Percentiles rank a stretch among this genome's conserved stretches.
These are phyloP conservation scores for Propithecus coquereli DNA, from an alignment of 2,113 vertebrate species.

Conservation along the genomic window DNA sequence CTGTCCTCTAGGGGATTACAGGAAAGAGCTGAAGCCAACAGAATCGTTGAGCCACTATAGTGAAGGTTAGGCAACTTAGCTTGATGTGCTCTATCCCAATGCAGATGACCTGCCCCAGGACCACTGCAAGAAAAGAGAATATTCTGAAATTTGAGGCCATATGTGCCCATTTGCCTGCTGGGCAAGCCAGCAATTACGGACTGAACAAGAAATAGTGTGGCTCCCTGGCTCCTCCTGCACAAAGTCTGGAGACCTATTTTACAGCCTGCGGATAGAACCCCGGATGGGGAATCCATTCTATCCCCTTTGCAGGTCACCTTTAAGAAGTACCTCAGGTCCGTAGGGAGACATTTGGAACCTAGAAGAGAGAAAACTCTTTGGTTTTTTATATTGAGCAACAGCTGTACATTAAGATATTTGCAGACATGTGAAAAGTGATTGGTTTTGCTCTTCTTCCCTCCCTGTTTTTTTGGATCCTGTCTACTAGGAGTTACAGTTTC, in stretches of 20 bases:
- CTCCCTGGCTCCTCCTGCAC: neutral
- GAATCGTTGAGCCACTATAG: neutral
- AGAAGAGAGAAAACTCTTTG: neutral
- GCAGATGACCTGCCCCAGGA: neutral
- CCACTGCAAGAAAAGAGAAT: neutral
- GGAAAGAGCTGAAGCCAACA: neutral
- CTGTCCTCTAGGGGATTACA: neutral
- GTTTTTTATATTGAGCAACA: slow-evolving; percentile 27
- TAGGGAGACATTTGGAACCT: neutral
- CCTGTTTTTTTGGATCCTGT: slow-evolving; percentile 7
- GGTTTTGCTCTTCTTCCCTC: neutral
- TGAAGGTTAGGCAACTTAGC: neutral
- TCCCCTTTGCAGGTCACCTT: neutral
- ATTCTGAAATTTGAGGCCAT: neutral
- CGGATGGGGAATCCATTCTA: neutral
- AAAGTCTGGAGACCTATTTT: neutral
- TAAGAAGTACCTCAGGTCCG: neutral
- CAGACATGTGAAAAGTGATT: slow-evolving; percentile 15
- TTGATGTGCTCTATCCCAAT: neutral
- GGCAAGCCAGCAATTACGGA: neutral
- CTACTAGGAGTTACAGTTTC: slow-evolving; percentile 36
- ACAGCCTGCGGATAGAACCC: neutral
- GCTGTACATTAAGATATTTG: slow-evolving; percentile 11
- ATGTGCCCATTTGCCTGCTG: neutral
- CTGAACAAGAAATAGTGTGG: neutral